Percentiles rank a stretch among this genome's conserved stretches.
Evolutionary conservation across 2,113 vertebrate genomes (phyloP).

Genomic region (Xenopus laevis): DNA sequence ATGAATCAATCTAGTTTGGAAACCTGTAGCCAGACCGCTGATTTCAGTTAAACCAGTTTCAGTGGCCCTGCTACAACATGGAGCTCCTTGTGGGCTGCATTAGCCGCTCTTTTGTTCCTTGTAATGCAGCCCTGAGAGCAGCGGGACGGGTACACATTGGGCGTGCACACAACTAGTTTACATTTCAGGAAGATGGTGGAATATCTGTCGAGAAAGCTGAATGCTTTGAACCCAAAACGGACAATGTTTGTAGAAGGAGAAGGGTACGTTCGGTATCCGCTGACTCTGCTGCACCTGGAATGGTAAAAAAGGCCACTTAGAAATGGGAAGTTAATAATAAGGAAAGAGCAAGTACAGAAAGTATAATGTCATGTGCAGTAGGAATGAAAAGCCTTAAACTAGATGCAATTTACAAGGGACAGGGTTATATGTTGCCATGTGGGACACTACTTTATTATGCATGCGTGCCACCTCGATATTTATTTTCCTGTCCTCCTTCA

Average conservation of each 20-base stretch:
- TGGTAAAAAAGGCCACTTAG: neutral
- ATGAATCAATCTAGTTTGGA: too few species aligned
- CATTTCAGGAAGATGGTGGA: conserved; percentile 69
- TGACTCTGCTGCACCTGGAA: conserved; percentile 71
- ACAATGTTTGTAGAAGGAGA: conserved; percentile 17
- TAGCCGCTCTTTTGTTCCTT: conserved; percentile 54
- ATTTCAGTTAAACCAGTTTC: conserved; percentile 42
- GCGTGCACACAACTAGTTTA: conserved; percentile 63
- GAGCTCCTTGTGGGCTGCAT: neutral
- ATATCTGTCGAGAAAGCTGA: conserved; percentile 61
- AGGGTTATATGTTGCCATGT: too few species aligned
- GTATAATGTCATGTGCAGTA: too few species aligned
- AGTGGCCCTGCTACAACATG: conserved; percentile 61
- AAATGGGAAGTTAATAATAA: too few species aligned
- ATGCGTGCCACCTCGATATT: too few species aligned
- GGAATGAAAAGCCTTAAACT: too few species aligned
- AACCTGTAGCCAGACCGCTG: too few species aligned
- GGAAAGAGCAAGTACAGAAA: too few species aligned
- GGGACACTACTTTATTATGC: too few species aligned
- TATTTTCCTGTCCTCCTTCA: too few species aligned
- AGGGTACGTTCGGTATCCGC: conserved; percentile 49
- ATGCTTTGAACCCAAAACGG: conserved; percentile 65
- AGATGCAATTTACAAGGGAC: too few species aligned
- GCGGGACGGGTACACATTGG: conserved; percentile 49
- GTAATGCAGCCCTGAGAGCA: conserved; percentile 52